Percentiles rank a stretch among this genome's conserved stretches.
These are phyloP conservation scores for Drosophila fungiperda DNA, from an alignment of 2,888 invertebrate genomes.

Conservation along the genomic window DNA sequence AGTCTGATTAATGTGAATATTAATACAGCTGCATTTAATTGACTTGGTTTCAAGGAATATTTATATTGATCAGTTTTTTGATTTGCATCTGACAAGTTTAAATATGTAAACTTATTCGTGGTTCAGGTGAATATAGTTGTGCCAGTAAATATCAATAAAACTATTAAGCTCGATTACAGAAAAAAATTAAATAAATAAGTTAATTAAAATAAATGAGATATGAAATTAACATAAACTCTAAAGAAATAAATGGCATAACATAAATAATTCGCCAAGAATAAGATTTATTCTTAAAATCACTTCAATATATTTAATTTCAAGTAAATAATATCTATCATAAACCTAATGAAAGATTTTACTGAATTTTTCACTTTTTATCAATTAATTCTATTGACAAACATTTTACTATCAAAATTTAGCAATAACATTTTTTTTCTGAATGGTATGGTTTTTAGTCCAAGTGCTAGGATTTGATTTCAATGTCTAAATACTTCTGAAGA, in stretches of 20 bases:
- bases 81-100: background rate
- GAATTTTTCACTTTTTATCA: background rate
- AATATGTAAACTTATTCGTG: background rate
- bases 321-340: fast-evolving
- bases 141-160: background rate
- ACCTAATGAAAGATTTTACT: background rate
- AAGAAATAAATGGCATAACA: background rate
- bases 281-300: background rate
- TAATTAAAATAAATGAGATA: background rate
- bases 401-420: background rate
- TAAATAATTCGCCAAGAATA: background rate
- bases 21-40: constrained; percentile 28
- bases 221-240: background rate
- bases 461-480: background rate
- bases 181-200: background rate
- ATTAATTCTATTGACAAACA: background rate
- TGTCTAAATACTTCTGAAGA: background rate
- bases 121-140: background rate
- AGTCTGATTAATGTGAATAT: constrained; percentile 10
- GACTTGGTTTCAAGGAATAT: background rate
- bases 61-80: background rate
- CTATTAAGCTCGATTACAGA: background rate
- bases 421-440: background rate
- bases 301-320: background rate
- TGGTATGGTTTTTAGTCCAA: background rate